Percentiles rank a stretch among this genome's conserved stretches.
Conservation (phyloP, 2,888 invertebrate species). For the Drosophila falleni region DNA sequence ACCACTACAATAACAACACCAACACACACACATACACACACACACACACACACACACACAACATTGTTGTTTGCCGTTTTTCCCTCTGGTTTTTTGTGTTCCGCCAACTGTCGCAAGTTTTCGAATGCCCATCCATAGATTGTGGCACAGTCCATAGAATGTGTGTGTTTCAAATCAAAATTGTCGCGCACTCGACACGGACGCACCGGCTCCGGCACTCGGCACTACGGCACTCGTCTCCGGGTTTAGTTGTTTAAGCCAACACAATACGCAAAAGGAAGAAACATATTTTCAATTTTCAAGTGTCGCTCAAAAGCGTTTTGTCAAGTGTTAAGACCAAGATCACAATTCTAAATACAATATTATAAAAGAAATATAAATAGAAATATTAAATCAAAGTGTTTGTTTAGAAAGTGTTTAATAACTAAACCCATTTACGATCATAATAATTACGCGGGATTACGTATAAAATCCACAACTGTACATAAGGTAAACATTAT, state of each 20-base stretch:
- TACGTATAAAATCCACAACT: slow-evolving; percentile 31
- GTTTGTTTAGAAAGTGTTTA: slow-evolving; percentile 7
- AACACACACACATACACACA: slow-evolving; percentile 28
- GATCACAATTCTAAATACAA: neutral
- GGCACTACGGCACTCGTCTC: slow-evolving; percentile 31
- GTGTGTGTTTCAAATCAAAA: slow-evolving; percentile 77
- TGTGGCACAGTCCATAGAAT: slow-evolving; percentile 56
- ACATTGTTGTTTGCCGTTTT: slow-evolving; percentile 74
- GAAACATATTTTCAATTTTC: neutral
- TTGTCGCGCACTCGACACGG: slow-evolving; percentile 80
- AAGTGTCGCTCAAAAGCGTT: slow-evolving; percentile 22
- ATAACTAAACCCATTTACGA: slow-evolving; percentile 3
- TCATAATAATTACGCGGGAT: slow-evolving; percentile 21
- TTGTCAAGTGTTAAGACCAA: slow-evolving; percentile 39
- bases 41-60: slow-evolving; percentile 27
- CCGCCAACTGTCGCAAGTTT: slow-evolving; percentile 79
- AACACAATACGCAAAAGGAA: slow-evolving; percentile 19
- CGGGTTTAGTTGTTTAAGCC: slow-evolving; percentile 9
- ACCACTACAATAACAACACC: slow-evolving; percentile 70
- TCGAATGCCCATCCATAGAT: slow-evolving; percentile 65
- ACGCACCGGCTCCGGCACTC: slow-evolving; percentile 69
- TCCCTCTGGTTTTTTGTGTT: slow-evolving; percentile 44
- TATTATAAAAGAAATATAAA: neutral
- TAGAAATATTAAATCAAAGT: slow-evolving; percentile 20
- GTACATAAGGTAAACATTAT: slow-evolving; percentile 34